Conservation (phyloP, 2,797 vertebrate species). For the Cichlasoma orientale region DNA sequence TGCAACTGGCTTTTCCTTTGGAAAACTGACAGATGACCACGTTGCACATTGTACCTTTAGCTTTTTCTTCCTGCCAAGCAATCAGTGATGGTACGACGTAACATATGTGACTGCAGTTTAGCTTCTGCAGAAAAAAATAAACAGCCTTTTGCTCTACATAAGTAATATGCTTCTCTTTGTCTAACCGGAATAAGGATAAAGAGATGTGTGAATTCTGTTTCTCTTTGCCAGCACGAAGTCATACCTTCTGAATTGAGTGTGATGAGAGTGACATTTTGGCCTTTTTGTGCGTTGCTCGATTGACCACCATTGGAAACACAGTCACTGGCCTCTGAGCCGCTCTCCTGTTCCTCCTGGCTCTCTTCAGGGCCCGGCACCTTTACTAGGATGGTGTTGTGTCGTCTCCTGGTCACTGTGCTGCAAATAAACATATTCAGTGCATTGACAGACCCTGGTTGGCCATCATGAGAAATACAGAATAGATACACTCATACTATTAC, state of each 20-base stretch:
- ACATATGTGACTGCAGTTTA: neutral
- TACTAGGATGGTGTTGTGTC: constrained; percentile 98
- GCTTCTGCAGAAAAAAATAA: neutral
- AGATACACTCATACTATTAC: neutral
- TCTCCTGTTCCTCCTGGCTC: constrained; percentile 95
- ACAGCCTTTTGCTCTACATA: neutral
- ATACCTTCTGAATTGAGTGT: constrained; percentile 97
- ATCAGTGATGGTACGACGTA: neutral
- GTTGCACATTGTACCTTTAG: neutral
- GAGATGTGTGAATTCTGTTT: too few species aligned
- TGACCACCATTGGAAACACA: constrained; percentile 92
- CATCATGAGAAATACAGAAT: neutral
- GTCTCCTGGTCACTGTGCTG: constrained; percentile 88
- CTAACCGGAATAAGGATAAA: neutral
- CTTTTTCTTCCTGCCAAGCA: too few species aligned
- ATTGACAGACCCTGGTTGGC: neutral
- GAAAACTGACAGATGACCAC: neutral
- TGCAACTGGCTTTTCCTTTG: neutral
- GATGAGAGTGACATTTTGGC: constrained; percentile 96
- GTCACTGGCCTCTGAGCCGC: constrained; percentile 96
- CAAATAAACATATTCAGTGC: constrained; percentile 16
- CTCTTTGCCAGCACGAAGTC: neutral
- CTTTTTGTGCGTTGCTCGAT: constrained; percentile 82
- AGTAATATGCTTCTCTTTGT: neutral
- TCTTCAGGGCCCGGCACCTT: constrained; percentile 94